Evolutionary conservation across 1,140 invertebrate species (phyloP).

Genomic region (Tetramorium alpestre): DNA sequence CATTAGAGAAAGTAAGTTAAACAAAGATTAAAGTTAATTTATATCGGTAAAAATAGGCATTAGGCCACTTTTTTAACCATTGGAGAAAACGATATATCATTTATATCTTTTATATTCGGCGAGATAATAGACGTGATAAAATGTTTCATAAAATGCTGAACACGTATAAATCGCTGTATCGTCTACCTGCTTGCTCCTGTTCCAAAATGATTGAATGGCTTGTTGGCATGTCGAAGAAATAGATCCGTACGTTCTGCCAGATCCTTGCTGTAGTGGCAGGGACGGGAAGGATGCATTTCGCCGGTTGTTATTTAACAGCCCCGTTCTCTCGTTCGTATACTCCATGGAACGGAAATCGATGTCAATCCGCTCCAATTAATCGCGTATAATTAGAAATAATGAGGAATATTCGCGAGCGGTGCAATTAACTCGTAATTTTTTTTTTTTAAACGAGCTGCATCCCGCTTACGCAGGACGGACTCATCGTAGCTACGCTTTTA

Average conservation of each 20-base stretch:
- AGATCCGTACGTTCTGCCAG: slow-evolving; percentile 79
- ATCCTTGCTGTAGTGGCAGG: slow-evolving; percentile 44
- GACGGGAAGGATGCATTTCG: slow-evolving; percentile 64
- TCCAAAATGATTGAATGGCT: slow-evolving; percentile 80
- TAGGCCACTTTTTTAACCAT: background rate
- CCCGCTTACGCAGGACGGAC: background rate
- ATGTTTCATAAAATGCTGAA: background rate
- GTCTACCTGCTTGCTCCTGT: slow-evolving; percentile 80
- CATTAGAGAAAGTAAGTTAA: too few relatives aligned
- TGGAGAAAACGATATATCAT: background rate
- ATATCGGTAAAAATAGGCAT: background rate
- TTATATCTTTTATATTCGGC: background rate
- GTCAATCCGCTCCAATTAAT: slow-evolving; percentile 63
- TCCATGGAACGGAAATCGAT: slow-evolving; percentile 68
- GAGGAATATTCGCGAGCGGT: background rate
- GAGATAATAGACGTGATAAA: background rate
- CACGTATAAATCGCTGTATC: background rate
- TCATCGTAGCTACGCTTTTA: background rate
- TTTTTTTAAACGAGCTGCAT: background rate
- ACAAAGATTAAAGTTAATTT: too few relatives aligned
- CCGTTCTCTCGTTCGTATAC: slow-evolving; percentile 70
- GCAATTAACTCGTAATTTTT: background rate
- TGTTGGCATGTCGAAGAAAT: slow-evolving; percentile 76
- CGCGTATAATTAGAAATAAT: background rate
- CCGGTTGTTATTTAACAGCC: slow-evolving; percentile 62